Conservation (phyloP, 1,140 invertebrate species). For the Penaeus chinensis region DNA sequence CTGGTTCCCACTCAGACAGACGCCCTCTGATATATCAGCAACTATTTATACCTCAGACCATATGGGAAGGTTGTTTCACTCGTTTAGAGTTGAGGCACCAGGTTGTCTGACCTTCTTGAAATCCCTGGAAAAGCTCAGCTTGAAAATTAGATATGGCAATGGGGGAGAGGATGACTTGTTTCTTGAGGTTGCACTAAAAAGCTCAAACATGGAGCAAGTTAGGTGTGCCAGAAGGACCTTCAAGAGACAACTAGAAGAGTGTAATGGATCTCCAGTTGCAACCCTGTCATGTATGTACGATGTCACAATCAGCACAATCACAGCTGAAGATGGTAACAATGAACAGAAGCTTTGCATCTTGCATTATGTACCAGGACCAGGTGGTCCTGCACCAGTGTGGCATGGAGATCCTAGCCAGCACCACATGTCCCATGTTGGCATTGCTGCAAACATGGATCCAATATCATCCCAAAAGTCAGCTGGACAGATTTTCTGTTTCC, state of each 20-base stretch:
- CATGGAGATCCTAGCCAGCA: not conserved
- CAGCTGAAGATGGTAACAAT: not conserved
- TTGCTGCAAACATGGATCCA: not conserved
- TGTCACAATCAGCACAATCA: not conserved
- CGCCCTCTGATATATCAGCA: conserved; percentile 20
- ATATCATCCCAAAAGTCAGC: not conserved
- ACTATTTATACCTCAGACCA: conserved; percentile 17
- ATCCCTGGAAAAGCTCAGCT: conserved; percentile 21
- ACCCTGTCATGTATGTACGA: not conserved
- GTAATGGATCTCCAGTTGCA: conserved; percentile 20
- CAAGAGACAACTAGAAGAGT: conserved; percentile 10
- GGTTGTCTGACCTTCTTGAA: conserved; percentile 37
- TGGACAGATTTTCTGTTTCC: conserved; percentile 38
- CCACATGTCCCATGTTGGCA: conserved; percentile 39
- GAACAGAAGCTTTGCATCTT: conserved; percentile 2
- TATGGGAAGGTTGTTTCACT: conserved; percentile 4
- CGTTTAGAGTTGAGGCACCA: conserved; percentile 17
- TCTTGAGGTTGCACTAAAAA: conserved; percentile 5
- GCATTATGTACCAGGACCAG: conserved; percentile 27
- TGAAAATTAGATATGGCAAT: not conserved
- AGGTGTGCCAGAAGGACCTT: not conserved
- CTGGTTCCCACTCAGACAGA: conserved; percentile 46
- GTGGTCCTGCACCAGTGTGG: conserved; percentile 1
- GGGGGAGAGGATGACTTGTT: not conserved
- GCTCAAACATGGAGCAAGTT: not conserved